These are phyloP conservation scores for Hirtodrosophila duncani DNA, from an alignment of 2,888 invertebrate species.

Conservation along the genomic window DNA sequence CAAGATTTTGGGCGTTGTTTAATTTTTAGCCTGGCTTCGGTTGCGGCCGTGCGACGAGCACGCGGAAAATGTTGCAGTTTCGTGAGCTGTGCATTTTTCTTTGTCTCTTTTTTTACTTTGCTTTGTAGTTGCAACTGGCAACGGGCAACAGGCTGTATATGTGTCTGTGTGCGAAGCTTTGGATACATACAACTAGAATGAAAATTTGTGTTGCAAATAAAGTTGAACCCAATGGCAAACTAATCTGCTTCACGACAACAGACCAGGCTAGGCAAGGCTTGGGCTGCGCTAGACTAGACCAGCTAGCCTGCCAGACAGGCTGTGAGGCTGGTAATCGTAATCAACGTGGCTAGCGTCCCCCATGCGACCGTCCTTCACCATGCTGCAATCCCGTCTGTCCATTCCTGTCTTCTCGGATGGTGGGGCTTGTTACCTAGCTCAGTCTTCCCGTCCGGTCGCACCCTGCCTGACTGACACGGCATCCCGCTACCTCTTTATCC, in stretches of 20 bases:
- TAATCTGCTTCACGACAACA: conserved; percentile 72
- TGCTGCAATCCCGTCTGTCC: conserved; percentile 50
- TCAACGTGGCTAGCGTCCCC: conserved; percentile 46
- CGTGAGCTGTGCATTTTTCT: conserved; percentile 54
- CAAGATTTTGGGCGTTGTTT: conserved; percentile 75
- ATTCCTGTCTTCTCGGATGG: conserved; percentile 51
- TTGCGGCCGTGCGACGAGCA: conserved; percentile 23
- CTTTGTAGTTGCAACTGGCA: conserved; percentile 2
- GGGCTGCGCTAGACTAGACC: conserved; percentile 17
- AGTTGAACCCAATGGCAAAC: conserved; percentile 74
- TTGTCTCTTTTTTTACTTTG: conserved; percentile 20
- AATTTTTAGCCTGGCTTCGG: conserved; percentile 58
- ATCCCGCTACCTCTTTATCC: no score
- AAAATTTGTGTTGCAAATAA: conserved; percentile 74
- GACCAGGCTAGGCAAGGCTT: conserved; percentile 47
- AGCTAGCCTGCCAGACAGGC: conserved; percentile 22
- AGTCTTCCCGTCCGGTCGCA: conserved; percentile 21
- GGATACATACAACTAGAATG: conserved; percentile 62
- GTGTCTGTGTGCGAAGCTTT: conserved; percentile 33
- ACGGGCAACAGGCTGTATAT: conserved; percentile 20
- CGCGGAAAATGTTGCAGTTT: conserved; percentile 61
- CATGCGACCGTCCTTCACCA: conserved; percentile 65
- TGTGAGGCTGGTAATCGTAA: conserved; percentile 51
- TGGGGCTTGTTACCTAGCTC: conserved; percentile 25
- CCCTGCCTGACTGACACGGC: conserved; percentile 1